A percentile compares a stretch with the other conserved stretches of the same genome.
phyloP scores from a whole-genome alignment of 2,113 vertebrate genomes.

The Recurvirostra avosetta region DNA sequence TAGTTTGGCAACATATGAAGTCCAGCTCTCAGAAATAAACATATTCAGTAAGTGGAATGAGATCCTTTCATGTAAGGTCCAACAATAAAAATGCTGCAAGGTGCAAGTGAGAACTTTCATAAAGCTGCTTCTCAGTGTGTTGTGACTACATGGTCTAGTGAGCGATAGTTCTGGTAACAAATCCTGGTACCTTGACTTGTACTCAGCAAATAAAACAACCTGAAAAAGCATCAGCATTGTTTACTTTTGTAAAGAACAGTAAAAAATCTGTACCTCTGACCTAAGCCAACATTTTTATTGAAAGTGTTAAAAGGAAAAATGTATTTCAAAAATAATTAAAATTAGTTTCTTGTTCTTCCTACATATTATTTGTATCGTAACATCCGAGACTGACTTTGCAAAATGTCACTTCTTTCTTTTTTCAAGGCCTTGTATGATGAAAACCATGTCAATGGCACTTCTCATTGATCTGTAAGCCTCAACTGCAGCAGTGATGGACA shows the following conservation, averaged over 20 bases:
- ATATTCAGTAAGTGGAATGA: neutral
- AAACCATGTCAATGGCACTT: neutral
- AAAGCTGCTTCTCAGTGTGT: neutral
- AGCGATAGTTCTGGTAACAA: neutral
- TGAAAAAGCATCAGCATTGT: neutral
- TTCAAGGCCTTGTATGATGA: neutral
- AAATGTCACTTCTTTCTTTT: neutral
- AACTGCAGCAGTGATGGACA: neutral
- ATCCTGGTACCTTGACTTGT: neutral
- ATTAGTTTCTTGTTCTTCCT: neutral
- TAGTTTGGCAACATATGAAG: neutral
- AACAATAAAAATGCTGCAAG: neutral
- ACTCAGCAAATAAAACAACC: neutral
- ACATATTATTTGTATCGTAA: neutral
- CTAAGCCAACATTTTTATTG: neutral
- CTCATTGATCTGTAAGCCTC: neutral
- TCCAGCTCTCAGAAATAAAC: neutral
- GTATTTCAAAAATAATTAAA: neutral
- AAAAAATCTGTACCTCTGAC: neutral
- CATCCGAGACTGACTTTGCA: neutral
- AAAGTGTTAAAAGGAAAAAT: neutral
- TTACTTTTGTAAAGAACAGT: neutral
- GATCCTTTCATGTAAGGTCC: neutral
- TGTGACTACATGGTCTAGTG: neutral
- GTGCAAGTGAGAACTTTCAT: neutral